These are phyloP conservation scores for Tadarida brasiliensis DNA, from an alignment of 2,797 vertebrate species.

Conservation along the genomic window DNA sequence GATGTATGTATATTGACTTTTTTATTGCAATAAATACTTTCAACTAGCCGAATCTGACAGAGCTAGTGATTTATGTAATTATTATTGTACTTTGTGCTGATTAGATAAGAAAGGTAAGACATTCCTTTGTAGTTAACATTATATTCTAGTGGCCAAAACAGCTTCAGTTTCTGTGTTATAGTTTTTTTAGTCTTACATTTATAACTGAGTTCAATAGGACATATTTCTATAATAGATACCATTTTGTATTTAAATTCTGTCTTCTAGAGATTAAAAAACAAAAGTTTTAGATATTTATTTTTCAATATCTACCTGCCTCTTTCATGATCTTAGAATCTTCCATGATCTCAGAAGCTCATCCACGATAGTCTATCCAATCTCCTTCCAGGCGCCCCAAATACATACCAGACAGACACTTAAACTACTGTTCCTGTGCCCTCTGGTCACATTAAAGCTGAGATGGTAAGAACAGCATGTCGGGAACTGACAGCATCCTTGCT, in stretches of 20 bases:
- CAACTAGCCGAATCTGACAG: not conserved
- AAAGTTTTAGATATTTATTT: not conserved
- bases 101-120: not conserved
- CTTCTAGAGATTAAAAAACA: not conserved
- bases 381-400: not conserved
- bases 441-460: accelerated
- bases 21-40: not conserved
- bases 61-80: not conserved
- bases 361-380: accelerated
- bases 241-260: not conserved
- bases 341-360: not conserved
- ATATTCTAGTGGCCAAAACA: not conserved
- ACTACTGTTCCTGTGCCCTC: not conserved
- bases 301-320: not conserved
- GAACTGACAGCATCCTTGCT: too few relatives aligned
- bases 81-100: not conserved
- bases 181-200: not conserved
- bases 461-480: accelerated
- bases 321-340: not conserved
- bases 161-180: not conserved
- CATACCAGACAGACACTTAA: not conserved
- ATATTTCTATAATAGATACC: not conserved
- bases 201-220: not conserved
- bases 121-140: not conserved
- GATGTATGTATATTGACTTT: not conserved